phyloP scores from a whole-genome alignment of 2,113 vertebrate genomes.

The Phylloscopus whistleri region DNA sequence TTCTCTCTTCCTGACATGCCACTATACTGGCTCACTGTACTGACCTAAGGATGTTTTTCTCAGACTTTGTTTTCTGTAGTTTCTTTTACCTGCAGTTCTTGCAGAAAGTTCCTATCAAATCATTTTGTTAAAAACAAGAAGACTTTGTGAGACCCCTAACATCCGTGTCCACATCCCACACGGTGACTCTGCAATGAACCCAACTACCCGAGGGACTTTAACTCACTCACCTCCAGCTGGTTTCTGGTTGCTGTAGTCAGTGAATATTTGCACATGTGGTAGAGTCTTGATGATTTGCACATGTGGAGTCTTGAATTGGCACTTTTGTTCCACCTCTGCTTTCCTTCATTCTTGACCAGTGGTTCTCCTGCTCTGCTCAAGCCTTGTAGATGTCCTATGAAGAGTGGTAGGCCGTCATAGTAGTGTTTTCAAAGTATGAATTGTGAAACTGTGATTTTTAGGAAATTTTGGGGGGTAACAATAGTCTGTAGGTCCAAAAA shows the following conservation, averaged over 20 bases:
- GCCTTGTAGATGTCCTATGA: not conserved
- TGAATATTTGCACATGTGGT: not conserved
- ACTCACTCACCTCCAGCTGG: not conserved
- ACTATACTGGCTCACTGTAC: not conserved
- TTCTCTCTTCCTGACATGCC: not conserved
- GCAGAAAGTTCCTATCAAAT: not conserved
- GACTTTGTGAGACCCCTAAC: not conserved
- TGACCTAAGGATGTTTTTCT: not conserved
- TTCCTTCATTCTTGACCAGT: not conserved
- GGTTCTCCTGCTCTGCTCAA: not conserved
- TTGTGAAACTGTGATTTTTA: not conserved
- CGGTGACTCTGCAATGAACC: not conserved
- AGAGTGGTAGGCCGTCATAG: rapidly evolving
- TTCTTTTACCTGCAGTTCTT: not conserved
- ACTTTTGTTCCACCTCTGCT: not conserved
- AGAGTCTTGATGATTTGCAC: not conserved
- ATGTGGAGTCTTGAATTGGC: not conserved
- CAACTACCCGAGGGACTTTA: not conserved
- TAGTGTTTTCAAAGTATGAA: not conserved
- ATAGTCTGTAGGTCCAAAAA: not conserved
- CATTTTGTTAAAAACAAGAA: not conserved
- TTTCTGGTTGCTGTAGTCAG: not conserved
- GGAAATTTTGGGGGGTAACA: not conserved
- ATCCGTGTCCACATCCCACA: not conserved
- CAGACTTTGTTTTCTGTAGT: not conserved